Percentiles rank a stretch among this genome's conserved stretches.
Evolutionary conservation across 2,797 vertebrate genomes (phyloP).

Genomic region (Pelodytes ibericus): DNA sequence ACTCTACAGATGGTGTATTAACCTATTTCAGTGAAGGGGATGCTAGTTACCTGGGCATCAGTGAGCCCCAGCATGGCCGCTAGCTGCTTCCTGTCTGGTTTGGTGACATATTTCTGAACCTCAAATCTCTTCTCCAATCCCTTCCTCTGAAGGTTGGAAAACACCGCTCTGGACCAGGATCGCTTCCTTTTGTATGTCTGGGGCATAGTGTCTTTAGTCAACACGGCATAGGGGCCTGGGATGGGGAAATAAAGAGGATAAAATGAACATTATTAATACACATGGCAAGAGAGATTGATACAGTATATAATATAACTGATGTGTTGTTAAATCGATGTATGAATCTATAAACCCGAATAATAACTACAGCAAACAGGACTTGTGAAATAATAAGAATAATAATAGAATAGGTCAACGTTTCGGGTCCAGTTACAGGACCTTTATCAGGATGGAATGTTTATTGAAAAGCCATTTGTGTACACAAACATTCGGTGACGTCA

Average conservation of each 20-base stretch:
- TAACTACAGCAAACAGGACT: too few relatives aligned
- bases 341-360: too few relatives aligned
- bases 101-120: constrained; percentile 98
- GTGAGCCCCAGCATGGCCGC: constrained; percentile 97
- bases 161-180: constrained; percentile 96
- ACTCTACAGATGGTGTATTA: too few relatives aligned
- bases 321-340: too few relatives aligned
- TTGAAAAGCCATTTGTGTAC: too few relatives aligned
- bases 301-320: too few relatives aligned
- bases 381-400: too few relatives aligned
- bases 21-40: too few relatives aligned
- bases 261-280: background rate
- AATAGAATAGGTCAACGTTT: background rate
- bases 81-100: constrained; percentile 95
- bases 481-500: too few relatives aligned
- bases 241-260: background rate
- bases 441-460: too few relatives aligned
- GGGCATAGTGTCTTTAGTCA: constrained; percentile 97
- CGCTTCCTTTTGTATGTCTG: constrained; percentile 97
- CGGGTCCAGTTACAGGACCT: too few relatives aligned
- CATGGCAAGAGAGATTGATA: too few relatives aligned
- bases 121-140: constrained; percentile 97
- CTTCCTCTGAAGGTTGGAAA: constrained; percentile 97
- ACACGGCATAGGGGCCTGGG: constrained; percentile 91
- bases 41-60: constrained; percentile 87